phyloP scores from a whole-genome alignment of 1,140 invertebrate genomes.

The Cepaea nemoralis region DNA sequence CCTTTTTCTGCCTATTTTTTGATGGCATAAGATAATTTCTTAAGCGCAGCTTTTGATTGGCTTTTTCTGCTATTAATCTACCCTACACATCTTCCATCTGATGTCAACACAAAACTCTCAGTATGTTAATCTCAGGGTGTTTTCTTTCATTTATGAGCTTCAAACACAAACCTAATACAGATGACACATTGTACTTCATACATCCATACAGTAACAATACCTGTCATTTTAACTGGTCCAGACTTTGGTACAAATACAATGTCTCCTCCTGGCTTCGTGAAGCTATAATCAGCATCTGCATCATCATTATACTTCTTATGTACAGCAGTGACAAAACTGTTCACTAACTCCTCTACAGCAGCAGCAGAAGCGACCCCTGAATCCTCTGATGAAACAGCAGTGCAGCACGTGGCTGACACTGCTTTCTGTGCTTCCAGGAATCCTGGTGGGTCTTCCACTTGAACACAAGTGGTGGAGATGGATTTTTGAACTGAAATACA shows the following conservation, averaged over 20 bases:
- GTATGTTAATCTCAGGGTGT: too few relatives aligned
- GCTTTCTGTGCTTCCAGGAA: neutral
- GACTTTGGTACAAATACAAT: conserved; percentile 46
- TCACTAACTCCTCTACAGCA: neutral
- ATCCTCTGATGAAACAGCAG: neutral
- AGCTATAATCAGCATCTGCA: conserved; percentile 70
- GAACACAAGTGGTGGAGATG: too few relatives aligned
- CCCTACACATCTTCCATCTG: too few relatives aligned
- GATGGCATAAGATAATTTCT: too few relatives aligned
- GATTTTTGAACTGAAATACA: neutral
- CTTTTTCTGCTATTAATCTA: too few relatives aligned
- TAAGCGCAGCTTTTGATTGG: too few relatives aligned
- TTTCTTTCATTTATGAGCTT: too few relatives aligned
- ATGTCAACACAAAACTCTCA: too few relatives aligned
- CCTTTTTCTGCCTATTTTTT: too few relatives aligned
- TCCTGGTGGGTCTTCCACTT: too few relatives aligned
- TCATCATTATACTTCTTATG: conserved; percentile 83
- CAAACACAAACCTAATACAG: neutral
- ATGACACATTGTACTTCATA: neutral
- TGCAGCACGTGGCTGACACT: neutral
- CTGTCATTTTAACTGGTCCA: conserved; percentile 74
- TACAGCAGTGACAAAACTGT: conserved; percentile 81
- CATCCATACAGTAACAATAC: neutral
- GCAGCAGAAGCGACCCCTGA: neutral
- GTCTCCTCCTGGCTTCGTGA: neutral